These are phyloP conservation scores for Strongylocentrotus purpuratus DNA, from an alignment of 35 echinoderm and acorn worm genomes.

Conservation along the genomic window DNA sequence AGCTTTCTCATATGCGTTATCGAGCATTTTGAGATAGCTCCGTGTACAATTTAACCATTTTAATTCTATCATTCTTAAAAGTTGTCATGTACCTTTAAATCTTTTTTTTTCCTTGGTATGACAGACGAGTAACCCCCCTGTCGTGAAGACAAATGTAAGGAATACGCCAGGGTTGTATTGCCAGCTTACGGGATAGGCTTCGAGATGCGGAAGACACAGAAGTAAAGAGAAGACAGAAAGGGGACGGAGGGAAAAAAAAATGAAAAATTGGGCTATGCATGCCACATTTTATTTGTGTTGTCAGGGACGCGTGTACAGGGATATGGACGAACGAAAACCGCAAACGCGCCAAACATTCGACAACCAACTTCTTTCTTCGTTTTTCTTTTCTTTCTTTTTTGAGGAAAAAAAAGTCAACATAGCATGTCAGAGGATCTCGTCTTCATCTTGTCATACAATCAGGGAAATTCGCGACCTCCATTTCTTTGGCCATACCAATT, in stretches of 20 bases:
- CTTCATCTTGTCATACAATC: neutral
- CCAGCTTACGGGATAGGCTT: conserved; percentile 1
- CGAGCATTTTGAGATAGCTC: neutral
- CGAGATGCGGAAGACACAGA: neutral
- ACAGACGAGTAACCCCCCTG: neutral
- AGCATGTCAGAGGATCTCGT: neutral
- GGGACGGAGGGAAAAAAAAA: neutral
- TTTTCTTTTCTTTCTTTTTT: neutral
- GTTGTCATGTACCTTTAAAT: neutral
- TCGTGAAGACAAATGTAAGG: neutral
- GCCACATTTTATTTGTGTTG: conserved; percentile 38
- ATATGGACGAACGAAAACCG: neutral
- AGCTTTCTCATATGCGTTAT: neutral
- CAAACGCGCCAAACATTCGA: conserved; percentile 33
- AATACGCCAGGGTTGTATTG: neutral
- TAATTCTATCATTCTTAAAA: neutral
- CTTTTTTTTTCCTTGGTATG: neutral
- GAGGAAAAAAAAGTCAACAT: neutral
- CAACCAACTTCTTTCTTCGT: neutral
- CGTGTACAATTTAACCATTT: neutral
- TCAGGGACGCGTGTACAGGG: conserved; percentile 21
- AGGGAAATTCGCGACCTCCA: neutral
- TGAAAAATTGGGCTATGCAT: conserved; percentile 38
- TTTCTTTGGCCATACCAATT: neutral
- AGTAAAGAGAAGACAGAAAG: neutral